Evolutionary conservation across 2,113 vertebrate genomes (phyloP), one percentile per base, ranked within the genome.

Genomic region (Corythaeola cristata): DNA sequence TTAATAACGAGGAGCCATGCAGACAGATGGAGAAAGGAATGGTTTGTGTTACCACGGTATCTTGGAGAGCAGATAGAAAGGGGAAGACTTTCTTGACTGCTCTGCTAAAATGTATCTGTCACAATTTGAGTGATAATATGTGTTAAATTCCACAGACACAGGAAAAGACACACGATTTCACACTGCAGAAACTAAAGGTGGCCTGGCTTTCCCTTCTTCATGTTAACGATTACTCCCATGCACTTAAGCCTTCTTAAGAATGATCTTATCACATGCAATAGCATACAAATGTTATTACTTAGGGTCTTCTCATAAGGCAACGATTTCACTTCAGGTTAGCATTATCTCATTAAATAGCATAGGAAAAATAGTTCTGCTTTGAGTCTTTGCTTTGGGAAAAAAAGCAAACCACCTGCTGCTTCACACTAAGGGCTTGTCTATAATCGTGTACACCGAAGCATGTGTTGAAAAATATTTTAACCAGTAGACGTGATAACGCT

Each of bases 11-110:
- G 55, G 37, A 95, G 72, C 56, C 3, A 8, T 66, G 76, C 80
- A 93, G 91, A 95, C 59, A 90, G 73, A 93, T 41, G 83, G 68
- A 95, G 83, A 96, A 92, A 95, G 49, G 78, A 90, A 93, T 79
- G 39, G 56, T 60, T 95, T 96, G 56, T 92, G 85, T 94, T 88
- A 73, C 84, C 50, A 59, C 6, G 3, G 53, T 80, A 55, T 89
- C 81, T 92, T 96, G 80, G 75, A 91, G 62, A 91, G 74, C 47
- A 93, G 74, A 60, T 63, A 96, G 89, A 87, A 96, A 87, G 78
- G 53, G 78, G 52, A 79, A 82, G 47, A 59, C 32, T 91, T 87
- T 92, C 71, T 56, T 35, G 45, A 79, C 67, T 50, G 59, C 66
- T 82, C 28, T 89, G 74, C 50, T 95, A 67, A 88, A 95, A 89